Base-by-base conservation (phyloP, 2,797 vertebrate genomes). In the Hypotaenidia philippensis region DNA sequence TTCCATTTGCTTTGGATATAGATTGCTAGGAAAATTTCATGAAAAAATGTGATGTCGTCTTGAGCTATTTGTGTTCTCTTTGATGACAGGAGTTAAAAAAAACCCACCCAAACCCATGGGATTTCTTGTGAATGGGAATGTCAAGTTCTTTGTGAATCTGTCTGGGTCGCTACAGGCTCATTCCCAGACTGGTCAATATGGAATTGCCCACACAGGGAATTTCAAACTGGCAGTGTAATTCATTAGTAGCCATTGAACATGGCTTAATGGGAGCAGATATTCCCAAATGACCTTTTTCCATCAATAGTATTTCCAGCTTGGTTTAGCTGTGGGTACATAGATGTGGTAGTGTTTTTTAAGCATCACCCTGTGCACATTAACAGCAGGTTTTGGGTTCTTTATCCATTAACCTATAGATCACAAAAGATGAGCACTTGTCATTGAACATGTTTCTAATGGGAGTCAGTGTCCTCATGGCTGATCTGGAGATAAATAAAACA, bases 401-500 rank as follows among this genome's bases (percentile, higher is more conserved):
- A 78, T 69, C 61, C 55, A 65, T 87, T 88, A 82, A 86, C 59
- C 59, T 83, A 41, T 17, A 83, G 85, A 82, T 86, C 65, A 72
- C 65, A 63, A 38, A 94, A 83, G 61, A 44, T 63, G 70, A 86
- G 60, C 72, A 76, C 44, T 71, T 16, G 3, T 81, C 71, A 87
- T 34, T 90, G 66, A 91, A 55, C 45, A 34, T 12, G 44, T 76
- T 88, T 89, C 77, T 93, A 76, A 88, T 65, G 59, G 83, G 55
- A 95, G 38, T 84, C 80, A n/a, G 47, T 15, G 5, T 81, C 90
- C 90, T 93, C 66, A 21, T 76, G 80, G 76, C 47, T 55, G 77
- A 82, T 89, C 47, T 75, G 63, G 79, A 94, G 91, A 95, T 95
- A 96, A 97, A 95, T 95, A 96, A 96, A 96, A 88, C 74, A 94